Conservation (phyloP, 2,113 vertebrate species). For the Peromyscus leucopus region DNA sequence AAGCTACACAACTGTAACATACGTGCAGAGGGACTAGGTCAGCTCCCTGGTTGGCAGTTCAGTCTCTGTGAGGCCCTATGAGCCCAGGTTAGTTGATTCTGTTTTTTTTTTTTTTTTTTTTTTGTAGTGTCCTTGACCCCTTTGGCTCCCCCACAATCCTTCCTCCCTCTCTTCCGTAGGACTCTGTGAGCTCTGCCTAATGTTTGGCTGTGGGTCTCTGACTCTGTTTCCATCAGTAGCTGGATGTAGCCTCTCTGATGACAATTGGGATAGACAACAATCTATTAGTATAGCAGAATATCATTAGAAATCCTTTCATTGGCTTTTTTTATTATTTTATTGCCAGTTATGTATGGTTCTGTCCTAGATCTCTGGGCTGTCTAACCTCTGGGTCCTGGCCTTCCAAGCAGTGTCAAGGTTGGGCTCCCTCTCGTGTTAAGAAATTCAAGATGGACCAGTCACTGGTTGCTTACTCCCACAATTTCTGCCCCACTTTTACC, state of each 20-base stretch:
- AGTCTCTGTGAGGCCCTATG: background rate
- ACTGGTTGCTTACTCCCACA: background rate
- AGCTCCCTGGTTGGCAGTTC: background rate
- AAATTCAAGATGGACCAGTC: background rate
- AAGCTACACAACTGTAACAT: background rate
- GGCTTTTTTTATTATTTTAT: background rate
- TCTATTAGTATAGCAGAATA: background rate
- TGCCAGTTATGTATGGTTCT: background rate
- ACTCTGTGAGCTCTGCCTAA: background rate
- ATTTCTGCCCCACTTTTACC: background rate
- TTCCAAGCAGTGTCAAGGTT: background rate
- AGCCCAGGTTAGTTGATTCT: background rate
- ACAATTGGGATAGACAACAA: background rate
- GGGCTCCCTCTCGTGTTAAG: no score
- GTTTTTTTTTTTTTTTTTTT: background rate
- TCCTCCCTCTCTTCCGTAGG: background rate
- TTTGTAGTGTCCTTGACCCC: background rate
- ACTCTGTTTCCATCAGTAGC: background rate
- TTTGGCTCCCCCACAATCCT: background rate
- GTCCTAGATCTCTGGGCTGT: background rate
- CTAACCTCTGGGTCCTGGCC: background rate
- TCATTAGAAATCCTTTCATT: background rate
- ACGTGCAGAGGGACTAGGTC: background rate
- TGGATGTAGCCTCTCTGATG: background rate
- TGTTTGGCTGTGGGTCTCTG: background rate